Base-by-base conservation (phyloP, 2,113 vertebrate genomes). In the Chascanopsetta lugubris region DNA sequence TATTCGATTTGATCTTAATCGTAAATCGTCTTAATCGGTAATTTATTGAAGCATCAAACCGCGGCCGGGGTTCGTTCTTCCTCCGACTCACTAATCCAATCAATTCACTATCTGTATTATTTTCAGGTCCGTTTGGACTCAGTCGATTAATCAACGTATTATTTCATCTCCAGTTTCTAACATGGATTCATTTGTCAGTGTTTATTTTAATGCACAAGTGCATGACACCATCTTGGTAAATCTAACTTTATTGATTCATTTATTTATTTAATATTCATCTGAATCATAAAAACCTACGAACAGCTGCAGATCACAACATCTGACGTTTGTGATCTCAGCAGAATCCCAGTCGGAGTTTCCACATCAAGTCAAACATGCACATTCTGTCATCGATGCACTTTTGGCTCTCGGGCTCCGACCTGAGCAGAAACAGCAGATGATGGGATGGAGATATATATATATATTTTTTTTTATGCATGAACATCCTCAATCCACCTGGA, bases 401-500 rank as follows among this genome's bases (percentile, higher is more conserved):
- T 12, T 8, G 4, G 34, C 34, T 8, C 11, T 12, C 8, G 8
- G 3, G 34, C 34, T 9, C 34, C 34, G 34, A 9, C 34, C 3
- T 8, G 8, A 21, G 24, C 47, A 17, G 47, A 26, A 22, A 55
- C 2, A 24, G 20, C 20, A 55, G 27, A 38, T 26, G 40, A 43
- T 25, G 25, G 26, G n/a, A n/a, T n/a, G n/a, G n/a, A n/a, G n/a
- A n/a, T n/a, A n/a, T n/a, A n/a, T n/a, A n/a, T n/a, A n/a, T n/a
- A 20, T 25, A 8, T 29, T 58, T 6, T 15, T 36, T 29, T 58
- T 6, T 15, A 29, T 21, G 18, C 22, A 18, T n/a, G 17, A 4
- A 63, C 27, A 12, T 49, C 13, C 21, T 49, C 40, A 24, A 13
- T 48, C 38, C 29, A 42, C 63, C 12, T 74, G 59, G 61, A 75